Evolutionary conservation across 53 echinoderm and acorn worm species (phyloP).

Genomic region (Glandiceps talaboti): DNA sequence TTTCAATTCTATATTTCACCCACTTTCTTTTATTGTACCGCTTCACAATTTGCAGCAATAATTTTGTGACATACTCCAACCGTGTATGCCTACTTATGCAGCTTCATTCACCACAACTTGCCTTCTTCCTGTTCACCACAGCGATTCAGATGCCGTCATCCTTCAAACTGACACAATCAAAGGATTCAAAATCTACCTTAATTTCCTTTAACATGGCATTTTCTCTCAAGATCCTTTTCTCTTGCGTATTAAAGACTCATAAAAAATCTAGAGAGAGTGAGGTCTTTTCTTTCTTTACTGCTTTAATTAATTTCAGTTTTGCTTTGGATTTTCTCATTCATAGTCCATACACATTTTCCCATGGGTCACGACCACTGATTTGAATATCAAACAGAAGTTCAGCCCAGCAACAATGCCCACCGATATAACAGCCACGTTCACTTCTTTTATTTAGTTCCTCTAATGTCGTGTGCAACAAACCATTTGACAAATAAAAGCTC

Average conservation of each 20-base stretch:
- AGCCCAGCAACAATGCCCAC: too few relatives aligned
- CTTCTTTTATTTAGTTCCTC: too few relatives aligned
- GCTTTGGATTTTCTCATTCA: too few relatives aligned
- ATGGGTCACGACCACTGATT: too few relatives aligned
- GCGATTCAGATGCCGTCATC: not conserved
- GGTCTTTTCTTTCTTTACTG: not conserved
- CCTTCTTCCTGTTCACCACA: not conserved
- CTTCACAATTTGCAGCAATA: not conserved
- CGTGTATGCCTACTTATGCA: not conserved
- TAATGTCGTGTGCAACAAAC: too few relatives aligned
- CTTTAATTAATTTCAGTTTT: not conserved
- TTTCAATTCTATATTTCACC: not conserved
- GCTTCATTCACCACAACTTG: not conserved
- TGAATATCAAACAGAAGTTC: too few relatives aligned
- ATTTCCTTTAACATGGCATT: not conserved
- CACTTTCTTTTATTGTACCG: not conserved
- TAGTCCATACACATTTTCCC: too few relatives aligned
- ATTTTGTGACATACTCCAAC: not conserved
- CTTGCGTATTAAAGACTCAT: not conserved
- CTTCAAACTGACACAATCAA: not conserved
- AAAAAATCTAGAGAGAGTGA: not conserved
- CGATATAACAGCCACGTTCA: too few relatives aligned
- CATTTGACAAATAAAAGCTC: too few relatives aligned
- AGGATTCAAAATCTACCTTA: not conserved
- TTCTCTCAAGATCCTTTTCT: not conserved